A percentile compares a stretch with the other conserved stretches of the same genome.
Conservation (phyloP, 2,888 invertebrate genomes). For the Conomelus anceps region DNA sequence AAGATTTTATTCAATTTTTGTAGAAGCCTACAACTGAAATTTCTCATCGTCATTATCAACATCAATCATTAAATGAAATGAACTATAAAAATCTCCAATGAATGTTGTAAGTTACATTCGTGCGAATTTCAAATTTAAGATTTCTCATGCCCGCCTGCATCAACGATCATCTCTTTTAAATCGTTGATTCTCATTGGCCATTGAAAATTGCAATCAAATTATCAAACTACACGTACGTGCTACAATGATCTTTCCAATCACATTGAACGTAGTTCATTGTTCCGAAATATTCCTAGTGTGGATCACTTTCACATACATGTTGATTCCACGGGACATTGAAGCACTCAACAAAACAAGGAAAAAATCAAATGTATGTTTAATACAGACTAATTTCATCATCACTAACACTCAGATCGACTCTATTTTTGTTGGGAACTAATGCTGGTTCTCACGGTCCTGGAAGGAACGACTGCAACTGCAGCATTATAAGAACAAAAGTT, state of each 20-base stretch:
- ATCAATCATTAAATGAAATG: too few relatives aligned
- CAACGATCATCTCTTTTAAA: not conserved
- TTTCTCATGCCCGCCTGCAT: not conserved
- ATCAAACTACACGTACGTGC: not conserved
- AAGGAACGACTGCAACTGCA: not conserved
- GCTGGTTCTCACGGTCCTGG: not conserved
- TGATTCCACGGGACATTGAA: not conserved
- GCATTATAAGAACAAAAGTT: not conserved
- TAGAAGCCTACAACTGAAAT: too few relatives aligned
- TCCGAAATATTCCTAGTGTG: not conserved
- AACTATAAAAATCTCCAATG: not conserved
- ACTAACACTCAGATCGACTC: not conserved
- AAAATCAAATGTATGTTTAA: not conserved
- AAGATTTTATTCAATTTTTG: too few relatives aligned
- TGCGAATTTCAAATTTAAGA: not conserved
- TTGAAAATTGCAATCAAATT: not conserved
- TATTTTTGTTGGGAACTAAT: not conserved
- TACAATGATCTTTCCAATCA: not conserved
- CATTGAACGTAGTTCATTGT: not conserved
- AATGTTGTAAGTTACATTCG: not conserved
- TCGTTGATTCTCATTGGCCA: not conserved
- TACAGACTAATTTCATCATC: not conserved
- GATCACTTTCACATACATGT: not conserved
- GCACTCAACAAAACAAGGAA: not conserved
- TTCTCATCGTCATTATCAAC: too few relatives aligned